These are phyloP conservation scores for Pimephales promelas DNA, from an alignment of 2,113 vertebrate species.

Conservation along the genomic window DNA sequence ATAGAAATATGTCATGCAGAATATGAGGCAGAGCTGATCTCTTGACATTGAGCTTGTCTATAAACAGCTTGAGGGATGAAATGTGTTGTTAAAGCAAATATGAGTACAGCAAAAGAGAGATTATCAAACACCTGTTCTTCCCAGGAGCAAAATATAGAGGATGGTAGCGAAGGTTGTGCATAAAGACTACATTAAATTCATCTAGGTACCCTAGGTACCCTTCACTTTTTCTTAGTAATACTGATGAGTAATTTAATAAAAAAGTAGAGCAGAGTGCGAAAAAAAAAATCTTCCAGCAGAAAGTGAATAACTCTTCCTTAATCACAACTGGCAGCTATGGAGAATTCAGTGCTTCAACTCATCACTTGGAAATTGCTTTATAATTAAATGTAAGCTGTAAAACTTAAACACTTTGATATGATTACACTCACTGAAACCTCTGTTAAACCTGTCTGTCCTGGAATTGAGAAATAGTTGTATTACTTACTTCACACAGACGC, in stretches of 20 bases:
- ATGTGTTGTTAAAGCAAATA: slow-evolving; percentile 32
- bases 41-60: slow-evolving; percentile 44
- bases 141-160: not conserved
- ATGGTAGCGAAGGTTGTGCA: not conserved
- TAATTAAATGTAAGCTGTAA: slow-evolving; percentile 24
- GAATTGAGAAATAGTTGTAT: not conserved
- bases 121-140: slow-evolving; percentile 35
- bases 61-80: slow-evolving; percentile 26
- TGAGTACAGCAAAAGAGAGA: not conserved
- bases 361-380: slow-evolving; percentile 34
- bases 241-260: slow-evolving; percentile 17
- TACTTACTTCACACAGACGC: not conserved
- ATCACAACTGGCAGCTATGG: slow-evolving; percentile 37
- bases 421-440: slow-evolving; percentile 28
- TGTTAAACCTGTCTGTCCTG: slow-evolving; percentile 31
- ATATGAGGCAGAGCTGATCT: slow-evolving; percentile 32
- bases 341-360: not conserved
- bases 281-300: not conserved
- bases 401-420: slow-evolving; percentile 30
- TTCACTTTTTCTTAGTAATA: not conserved
- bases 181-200: slow-evolving; percentile 2
- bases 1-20: slow-evolving; percentile 15
- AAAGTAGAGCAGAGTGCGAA: not conserved
- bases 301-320: slow-evolving; percentile 13
- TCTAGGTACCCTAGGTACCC: not conserved